Percentiles rank a stretch among this genome's conserved stretches.
phyloP scores from a whole-genome alignment of 2,888 invertebrate species.

The Polydrusus cervinus region DNA sequence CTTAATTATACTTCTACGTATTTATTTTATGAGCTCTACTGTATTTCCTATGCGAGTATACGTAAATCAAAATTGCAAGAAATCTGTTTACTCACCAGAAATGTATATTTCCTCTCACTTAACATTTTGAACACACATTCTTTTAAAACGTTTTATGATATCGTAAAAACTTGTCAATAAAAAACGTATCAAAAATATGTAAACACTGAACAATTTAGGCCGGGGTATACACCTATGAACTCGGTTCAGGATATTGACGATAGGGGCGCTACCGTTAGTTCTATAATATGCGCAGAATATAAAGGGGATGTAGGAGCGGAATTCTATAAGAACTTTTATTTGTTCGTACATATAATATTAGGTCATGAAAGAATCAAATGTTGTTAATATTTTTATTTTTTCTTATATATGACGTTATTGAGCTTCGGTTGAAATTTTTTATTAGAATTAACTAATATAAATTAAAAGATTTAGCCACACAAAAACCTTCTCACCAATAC shows the following conservation, averaged over 20 bases:
- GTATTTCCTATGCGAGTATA: not conserved
- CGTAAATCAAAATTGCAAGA: not conserved
- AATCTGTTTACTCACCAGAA: not conserved
- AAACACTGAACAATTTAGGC: conserved; percentile 51
- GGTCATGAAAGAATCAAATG: too few relatives aligned
- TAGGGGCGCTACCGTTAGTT: conserved; percentile 23
- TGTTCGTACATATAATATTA: not conserved
- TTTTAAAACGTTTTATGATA: conserved; percentile 1
- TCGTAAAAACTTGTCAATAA: not conserved
- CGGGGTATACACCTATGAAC: conserved; percentile 42
- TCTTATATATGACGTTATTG: too few relatives aligned
- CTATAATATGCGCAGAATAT: conserved; percentile 28
- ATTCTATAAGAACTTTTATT: conserved; percentile 11
- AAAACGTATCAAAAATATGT: conserved; percentile 37
- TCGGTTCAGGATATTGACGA: conserved; percentile 39
- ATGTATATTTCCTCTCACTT: not conserved
- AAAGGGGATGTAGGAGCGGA: conserved; percentile 14
- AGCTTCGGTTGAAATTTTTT: too few relatives aligned
- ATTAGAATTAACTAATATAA: too few relatives aligned
- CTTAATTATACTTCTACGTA: not conserved
- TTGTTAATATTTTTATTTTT: too few relatives aligned
- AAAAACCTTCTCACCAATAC: too few relatives aligned
- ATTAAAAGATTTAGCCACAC: too few relatives aligned
- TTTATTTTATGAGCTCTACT: not conserved
- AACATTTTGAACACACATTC: not conserved